Base-by-base conservation (phyloP, 2,113 vertebrate species). In the Pagrus major region DNA sequence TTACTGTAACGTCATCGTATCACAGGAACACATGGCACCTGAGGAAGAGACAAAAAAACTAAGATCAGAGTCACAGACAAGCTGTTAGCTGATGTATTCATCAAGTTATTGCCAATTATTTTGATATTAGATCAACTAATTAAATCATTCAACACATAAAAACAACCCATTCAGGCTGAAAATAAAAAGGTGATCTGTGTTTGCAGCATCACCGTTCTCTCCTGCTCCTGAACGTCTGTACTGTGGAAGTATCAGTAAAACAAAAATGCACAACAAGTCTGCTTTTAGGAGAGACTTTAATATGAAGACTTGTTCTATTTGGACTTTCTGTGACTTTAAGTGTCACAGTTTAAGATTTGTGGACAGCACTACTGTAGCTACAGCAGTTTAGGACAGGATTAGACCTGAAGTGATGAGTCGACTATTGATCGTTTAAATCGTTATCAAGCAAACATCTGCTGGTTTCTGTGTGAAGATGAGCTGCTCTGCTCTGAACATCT, bases 1-100 rank as follows among this genome's bases (percentile, higher is more conserved):
- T 60, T 41, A 67, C 25, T 55, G 35, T 49, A 4, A 35, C 7
- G 0, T 69, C 64, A 68, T 29, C 12, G 12, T 21, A 21, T 12
- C 27, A 31, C n/a, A n/a, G 20, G 9, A 59, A 21, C 14, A 47
- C 14, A 7, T 23, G 16, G 25, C 9, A 71, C 76, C 90, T 90
- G 54, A 46, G 52, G 71, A 59, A 56, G 27, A 46, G 3, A 79
- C 44, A 76, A 46, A 60, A 11, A n/a, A 54, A 15, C n/a, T 9
- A 46, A 49, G 10, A 37, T 76, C 54, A 80, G 33, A 23, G 11
- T n/a, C 3, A 25, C 11, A 16, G 12, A 21, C 15, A 44, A 35
- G 8, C 7, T 39, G 35, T 23, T 20, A 25, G 3, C 16, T 47
- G 2, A 76, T 35, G 15, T 1, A 65, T 37, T 55, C 37, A 66